Percentiles rank a stretch among this genome's conserved stretches.
Evolutionary conservation across 2,888 invertebrate species (phyloP).

Genomic region (Ichneumoninae sp.): DNA sequence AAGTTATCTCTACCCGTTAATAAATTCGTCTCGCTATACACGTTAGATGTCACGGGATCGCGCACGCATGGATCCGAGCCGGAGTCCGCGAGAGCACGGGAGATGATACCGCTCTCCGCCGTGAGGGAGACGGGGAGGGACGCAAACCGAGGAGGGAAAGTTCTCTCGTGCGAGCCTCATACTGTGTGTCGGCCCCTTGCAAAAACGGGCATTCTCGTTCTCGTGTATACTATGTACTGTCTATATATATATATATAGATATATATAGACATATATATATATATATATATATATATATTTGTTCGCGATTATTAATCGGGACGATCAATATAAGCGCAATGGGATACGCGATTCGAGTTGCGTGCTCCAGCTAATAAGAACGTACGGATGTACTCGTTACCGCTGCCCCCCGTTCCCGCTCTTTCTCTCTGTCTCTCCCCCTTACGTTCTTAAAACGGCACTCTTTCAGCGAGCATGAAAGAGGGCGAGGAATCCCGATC

Average conservation of each 20-base stretch:
- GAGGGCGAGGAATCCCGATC: too few species aligned
- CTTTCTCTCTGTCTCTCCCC: neutral
- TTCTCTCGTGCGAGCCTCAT: slow-evolving; percentile 38
- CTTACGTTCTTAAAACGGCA: neutral
- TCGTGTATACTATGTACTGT: neutral
- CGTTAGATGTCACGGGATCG: slow-evolving; percentile 59
- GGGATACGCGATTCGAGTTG: slow-evolving; percentile 76
- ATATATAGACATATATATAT: too few species aligned
- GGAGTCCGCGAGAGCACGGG: neutral
- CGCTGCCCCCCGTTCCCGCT: slow-evolving; percentile 13
- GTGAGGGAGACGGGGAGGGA: neutral
- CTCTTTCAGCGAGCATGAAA: neutral
- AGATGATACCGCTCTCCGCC: slow-evolving; percentile 15
- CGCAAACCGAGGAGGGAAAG: slow-evolving; percentile 47
- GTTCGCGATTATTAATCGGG: slow-evolving; percentile 82
- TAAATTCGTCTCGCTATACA: slow-evolving; percentile 77
- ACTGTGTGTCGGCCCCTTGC: slow-evolving; percentile 51
- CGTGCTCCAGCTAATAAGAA: slow-evolving; percentile 69
- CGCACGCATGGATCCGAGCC: slow-evolving; percentile 44
- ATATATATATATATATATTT: slow-evolving; percentile 62
- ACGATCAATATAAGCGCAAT: slow-evolving; percentile 83
- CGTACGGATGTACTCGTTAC: slow-evolving; percentile 66
- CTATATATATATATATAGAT: slow-evolving; percentile 23
- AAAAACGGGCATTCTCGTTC: slow-evolving; percentile 64
- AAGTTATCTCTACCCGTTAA: slow-evolving; percentile 70